phyloP scores from a whole-genome alignment of 2,888 invertebrate genomes.

The Plusia festucae region DNA sequence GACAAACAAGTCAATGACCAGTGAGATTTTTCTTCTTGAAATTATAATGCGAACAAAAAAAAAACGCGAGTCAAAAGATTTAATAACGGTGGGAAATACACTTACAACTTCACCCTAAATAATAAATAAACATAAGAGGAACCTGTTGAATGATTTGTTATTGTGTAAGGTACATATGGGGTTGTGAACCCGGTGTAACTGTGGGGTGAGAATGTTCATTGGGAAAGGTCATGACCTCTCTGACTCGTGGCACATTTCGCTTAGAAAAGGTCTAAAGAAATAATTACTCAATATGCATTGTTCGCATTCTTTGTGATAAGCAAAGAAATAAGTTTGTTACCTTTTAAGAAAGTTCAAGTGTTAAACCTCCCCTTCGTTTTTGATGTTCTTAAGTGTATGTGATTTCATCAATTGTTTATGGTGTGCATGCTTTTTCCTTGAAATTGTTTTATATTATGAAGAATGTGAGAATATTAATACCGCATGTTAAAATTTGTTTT shows the following conservation, averaged over 20 bases:
- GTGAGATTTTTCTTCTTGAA: no score
- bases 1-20: no score
- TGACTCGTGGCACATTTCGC: slow-evolving; percentile 26
- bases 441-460: no score
- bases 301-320: slow-evolving; percentile 14
- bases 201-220: slow-evolving; percentile 28
- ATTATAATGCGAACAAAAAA: neutral
- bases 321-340: neutral
- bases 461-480: no score
- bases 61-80: no score
- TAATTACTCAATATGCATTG: slow-evolving; percentile 15
- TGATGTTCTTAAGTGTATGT: no score
- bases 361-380: neutral
- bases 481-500: no score
- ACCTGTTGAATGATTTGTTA: slow-evolving; percentile 38
- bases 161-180: slow-evolving; percentile 24
- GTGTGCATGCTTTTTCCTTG: no score
- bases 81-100: neutral
- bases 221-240: slow-evolving; percentile 49
- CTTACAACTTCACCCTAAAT: slow-evolving; percentile 8
- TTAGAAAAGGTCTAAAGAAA: slow-evolving; percentile 17
- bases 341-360: neutral
- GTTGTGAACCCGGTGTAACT: slow-evolving; percentile 11
- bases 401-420: no score
- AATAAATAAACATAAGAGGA: slow-evolving; percentile 12